Evolutionary conservation across 2,888 invertebrate species (phyloP).

Genomic region (Scaptodrosophila latifasciaeformis): DNA sequence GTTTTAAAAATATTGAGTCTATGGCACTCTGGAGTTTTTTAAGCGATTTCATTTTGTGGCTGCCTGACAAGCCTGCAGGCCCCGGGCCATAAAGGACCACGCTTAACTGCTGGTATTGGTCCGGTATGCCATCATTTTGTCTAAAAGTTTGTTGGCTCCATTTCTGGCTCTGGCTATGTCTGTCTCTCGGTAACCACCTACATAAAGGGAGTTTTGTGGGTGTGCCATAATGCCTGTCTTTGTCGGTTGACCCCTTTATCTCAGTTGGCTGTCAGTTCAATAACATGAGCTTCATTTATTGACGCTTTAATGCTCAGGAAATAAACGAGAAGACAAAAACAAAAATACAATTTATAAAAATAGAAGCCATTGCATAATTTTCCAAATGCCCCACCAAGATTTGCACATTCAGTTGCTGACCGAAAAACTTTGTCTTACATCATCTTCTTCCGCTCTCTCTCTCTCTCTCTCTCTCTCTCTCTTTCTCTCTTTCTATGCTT

Average conservation of each 20-base stretch:
- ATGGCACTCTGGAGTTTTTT: constrained; percentile 3
- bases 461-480: no score
- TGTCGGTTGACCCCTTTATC: background rate
- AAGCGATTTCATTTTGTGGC: background rate
- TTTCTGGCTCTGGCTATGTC: background rate
- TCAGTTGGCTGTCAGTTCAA: background rate
- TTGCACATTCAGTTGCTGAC: constrained; percentile 41
- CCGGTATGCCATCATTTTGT: constrained; percentile 17
- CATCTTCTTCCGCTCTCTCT: no score
- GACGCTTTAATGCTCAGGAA: constrained; percentile 28
- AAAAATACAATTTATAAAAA: background rate
- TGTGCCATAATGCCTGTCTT: constrained; percentile 8
- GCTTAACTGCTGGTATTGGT: constrained; percentile 12
- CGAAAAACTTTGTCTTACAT: no score
- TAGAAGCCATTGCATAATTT: constrained; percentile 28
- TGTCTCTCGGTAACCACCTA: constrained; percentile 32
- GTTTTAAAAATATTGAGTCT: constrained; percentile 25
- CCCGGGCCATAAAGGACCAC: background rate
- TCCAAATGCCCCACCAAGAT: constrained; percentile 16
- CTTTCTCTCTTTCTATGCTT: no score
- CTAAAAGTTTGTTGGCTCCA: constrained; percentile 20
- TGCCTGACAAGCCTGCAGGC: no score
- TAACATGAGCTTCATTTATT: constrained; percentile 30
- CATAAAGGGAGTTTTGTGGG: constrained; percentile 4
- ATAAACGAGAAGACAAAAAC: constrained; percentile 5